Base-by-base conservation (phyloP, 2,888 invertebrate genomes). In the Dolomedes plantarius region DNA sequence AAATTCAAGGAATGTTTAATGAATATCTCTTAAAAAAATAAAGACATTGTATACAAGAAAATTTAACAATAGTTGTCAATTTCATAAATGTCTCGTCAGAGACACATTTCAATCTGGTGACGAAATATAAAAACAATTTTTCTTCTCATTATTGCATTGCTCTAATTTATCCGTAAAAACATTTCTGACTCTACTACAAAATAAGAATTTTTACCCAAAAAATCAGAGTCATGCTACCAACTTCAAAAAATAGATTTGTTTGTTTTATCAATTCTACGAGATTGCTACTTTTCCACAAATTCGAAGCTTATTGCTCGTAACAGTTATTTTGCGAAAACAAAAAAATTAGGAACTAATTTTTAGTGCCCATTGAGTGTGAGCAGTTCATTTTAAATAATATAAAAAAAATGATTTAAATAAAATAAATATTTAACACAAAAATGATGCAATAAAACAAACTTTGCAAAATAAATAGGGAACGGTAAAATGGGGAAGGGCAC, bases 1-100 rank as follows among this genome's bases (percentile, higher is more conserved):
- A 80, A 85, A 77, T 81, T 77, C 77, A 85, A n/a, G 83, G 83
- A 85, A 85, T 85, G 83, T 85, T n/a, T 72, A 77, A 85, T 85
- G 71, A 83, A 75, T 76, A 71, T 74, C 71, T 83, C 82, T 62
- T 83, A 73, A 73, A 85, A 85, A 85, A 85, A 85, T 73, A 85
- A 73, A 85, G 73, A 85, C 72, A 85, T 72, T 73, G 72, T 65
- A 65, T 82, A 83, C 46, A 85, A 77, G 83, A 85, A 85, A 85
- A 85, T 85, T 85, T 85, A 85, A 85, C 83, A 85, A 65, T 77
- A 82, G 67, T 75, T 75, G 62, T 77, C 76, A 65, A 32, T 36
- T 77, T 69, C 28, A 82, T 3, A 2, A 46, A 72, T 82, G 23
- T 71, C 82, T 50, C 46, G 67, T 80, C 27, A 46, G 73, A 73